Base-by-base conservation (phyloP, 2,888 invertebrate genomes). In the Habroteleia sp. region DNA sequence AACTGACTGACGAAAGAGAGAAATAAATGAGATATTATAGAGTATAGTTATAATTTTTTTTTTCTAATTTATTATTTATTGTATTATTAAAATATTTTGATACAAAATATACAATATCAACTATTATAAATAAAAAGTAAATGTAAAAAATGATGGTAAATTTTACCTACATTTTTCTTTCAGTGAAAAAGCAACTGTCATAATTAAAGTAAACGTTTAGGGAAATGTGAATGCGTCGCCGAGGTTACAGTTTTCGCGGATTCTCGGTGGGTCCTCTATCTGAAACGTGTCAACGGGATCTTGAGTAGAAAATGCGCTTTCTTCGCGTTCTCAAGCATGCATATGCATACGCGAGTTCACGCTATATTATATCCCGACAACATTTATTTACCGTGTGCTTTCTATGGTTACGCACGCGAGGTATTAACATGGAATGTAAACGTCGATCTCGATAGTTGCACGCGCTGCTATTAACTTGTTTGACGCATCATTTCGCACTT, bases 361-460 rank as follows among this genome's bases (percentile, higher is more conserved):
- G 37, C 41, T 25, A 46, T 37, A 56, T n/a, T n/a, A 68, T 62
- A 63, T 56, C 25, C 56, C 25, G 8, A 39, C 52, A 41, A 48
- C 68, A 66, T 74, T 74, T 68, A 62, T 66, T 62, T 33, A 73
- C 31, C 23, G 41, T 25, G 56, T 52, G 44, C 65, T 69, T 65
- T 69, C 69, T 69, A 69, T 37, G 33, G 42, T 14, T 6, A 50
- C 20, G 42, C 60, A 65, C 52, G 52, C 52, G 63, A 65, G 63
- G 58, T 63, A 68, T 63, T 52, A 63, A 65, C 69, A 60, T 63
- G 60, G 74, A 69, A 69, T 60, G 56, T 46, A 41, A 44, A 48
- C 33, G 39, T 35, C 52, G 44, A 54, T 62, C 65, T 63, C 44
- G 60, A 31, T 42, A 54, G 52, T 10, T 44, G 37, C 50, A n/a